Evolutionary conservation across 2,113 vertebrate genomes (phyloP).

Genomic region (Megaceryle maxima): DNA sequence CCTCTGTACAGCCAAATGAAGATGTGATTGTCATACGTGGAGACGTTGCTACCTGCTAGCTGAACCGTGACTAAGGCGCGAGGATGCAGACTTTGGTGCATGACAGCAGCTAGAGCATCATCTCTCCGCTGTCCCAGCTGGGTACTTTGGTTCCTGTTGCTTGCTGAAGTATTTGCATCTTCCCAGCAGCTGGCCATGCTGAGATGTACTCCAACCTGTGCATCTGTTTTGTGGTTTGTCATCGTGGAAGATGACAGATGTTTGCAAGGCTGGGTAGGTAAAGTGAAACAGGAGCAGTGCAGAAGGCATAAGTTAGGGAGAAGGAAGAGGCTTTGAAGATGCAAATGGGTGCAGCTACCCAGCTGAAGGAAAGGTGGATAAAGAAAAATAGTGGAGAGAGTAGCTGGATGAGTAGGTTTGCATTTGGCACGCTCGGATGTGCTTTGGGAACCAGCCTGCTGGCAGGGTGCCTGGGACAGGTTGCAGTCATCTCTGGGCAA

Average conservation of each 20-base stretch:
- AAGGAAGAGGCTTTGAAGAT: background rate
- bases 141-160: background rate
- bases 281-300: background rate
- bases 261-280: background rate
- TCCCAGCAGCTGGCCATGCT: background rate
- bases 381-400: background rate
- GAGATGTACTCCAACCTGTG: background rate
- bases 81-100: background rate
- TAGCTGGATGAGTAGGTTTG: background rate
- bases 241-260: background rate
- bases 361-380: background rate
- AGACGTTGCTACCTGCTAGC: background rate
- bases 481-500: constrained; percentile 8
- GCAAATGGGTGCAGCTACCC: background rate
- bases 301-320: background rate
- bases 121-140: rapidly evolving
- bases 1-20: background rate
- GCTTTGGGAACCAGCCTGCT: background rate
- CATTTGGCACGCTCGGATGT: background rate
- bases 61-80: rapidly evolving
- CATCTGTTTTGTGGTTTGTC: background rate
- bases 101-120: background rate
- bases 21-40: rapidly evolving
- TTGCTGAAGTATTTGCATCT: background rate
- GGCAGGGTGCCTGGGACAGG: constrained; percentile 15